Evolutionary conservation across 92 coral and sea anemone genomes (phyloP).

Genomic region (Siderastrea radians): DNA sequence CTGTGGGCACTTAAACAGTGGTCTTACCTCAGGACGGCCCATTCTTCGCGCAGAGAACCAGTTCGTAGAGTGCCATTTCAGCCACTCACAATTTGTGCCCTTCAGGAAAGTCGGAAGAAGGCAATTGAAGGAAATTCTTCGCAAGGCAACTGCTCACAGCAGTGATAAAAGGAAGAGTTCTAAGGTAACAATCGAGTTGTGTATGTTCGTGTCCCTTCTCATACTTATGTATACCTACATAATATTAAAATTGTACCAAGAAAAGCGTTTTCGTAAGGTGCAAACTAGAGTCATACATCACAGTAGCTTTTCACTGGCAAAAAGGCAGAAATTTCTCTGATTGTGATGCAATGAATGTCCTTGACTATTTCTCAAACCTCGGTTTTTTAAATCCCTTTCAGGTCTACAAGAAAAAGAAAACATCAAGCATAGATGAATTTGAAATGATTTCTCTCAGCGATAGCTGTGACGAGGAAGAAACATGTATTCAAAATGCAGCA

Average conservation of each 20-base stretch:
- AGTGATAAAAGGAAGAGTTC: neutral
- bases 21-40: constrained; percentile 27
- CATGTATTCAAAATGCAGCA: neutral
- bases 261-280: no score
- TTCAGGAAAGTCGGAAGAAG: constrained; percentile 7
- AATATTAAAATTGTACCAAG: no score
- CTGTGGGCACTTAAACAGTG: neutral
- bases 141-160: neutral
- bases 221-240: no score
- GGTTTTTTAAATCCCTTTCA: neutral
- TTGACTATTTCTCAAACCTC: neutral
- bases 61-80: constrained; percentile 35
- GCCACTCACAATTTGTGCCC: constrained; percentile 30
- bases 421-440: neutral
- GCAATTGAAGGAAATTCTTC: constrained; percentile 22
- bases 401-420: neutral
- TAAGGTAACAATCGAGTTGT: neutral
- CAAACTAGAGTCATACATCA: no score
- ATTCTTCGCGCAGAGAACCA: constrained; percentile 46
- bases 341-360: no score
- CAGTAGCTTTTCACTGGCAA: no score
- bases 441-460: constrained; percentile 36
- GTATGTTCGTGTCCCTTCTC: no score
- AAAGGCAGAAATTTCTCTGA: no score
- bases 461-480: neutral